phyloP scores from a whole-genome alignment of 2,113 vertebrate species.

The Bettongia penicillata region DNA sequence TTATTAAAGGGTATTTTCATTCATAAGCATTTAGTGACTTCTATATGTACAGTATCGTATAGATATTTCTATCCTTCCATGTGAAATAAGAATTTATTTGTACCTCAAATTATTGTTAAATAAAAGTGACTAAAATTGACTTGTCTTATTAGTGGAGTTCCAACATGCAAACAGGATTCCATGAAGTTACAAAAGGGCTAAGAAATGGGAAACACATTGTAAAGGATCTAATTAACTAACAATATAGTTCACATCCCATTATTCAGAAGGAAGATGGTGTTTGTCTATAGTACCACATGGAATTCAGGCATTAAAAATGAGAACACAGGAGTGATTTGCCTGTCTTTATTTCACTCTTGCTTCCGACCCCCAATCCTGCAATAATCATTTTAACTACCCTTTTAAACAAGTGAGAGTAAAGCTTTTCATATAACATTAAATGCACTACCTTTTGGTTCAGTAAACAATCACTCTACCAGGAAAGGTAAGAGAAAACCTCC shows the following conservation, averaged over 20 bases:
- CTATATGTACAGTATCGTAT: not conserved
- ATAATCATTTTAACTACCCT: not conserved
- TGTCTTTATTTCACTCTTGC: not conserved
- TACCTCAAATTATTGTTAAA: not conserved
- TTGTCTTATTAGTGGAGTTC: not conserved
- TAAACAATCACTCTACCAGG: conserved; percentile 14
- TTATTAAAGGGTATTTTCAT: not conserved
- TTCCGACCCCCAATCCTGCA: not conserved
- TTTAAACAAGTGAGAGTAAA: not conserved
- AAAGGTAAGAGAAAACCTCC: not conserved
- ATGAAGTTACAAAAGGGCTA: not conserved
- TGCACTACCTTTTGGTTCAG: not conserved
- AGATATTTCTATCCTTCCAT: not conserved
- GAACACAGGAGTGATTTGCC: not conserved
- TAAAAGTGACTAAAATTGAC: conserved; percentile 2
- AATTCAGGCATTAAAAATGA: not conserved
- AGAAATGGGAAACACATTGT: not conserved
- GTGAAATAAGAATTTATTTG: not conserved
- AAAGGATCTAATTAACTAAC: not conserved
- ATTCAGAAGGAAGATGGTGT: not conserved
- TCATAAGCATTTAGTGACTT: not conserved
- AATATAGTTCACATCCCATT: not conserved
- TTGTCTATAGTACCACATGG: not conserved
- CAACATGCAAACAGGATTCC: conserved; percentile 16
- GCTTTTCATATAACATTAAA: not conserved